These are phyloP conservation scores for Bujurquina vittata DNA, from an alignment of 2,113 vertebrate species.

Conservation along the genomic window DNA sequence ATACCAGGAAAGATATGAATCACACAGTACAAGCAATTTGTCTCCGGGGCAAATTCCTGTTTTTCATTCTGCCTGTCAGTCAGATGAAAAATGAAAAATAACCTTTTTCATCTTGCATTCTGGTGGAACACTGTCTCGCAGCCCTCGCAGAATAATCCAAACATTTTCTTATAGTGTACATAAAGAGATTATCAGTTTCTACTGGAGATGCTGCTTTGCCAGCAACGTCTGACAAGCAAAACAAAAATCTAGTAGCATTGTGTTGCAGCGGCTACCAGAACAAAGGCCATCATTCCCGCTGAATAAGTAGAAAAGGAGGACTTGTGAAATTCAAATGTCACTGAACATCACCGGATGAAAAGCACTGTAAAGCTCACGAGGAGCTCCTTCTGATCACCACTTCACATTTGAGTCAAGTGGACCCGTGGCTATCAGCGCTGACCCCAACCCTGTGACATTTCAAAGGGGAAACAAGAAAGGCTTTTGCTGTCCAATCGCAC, in stretches of 20 bases:
- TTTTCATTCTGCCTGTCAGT: slow-evolving; percentile 50
- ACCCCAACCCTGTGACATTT: slow-evolving; percentile 59
- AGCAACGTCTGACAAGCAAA: slow-evolving; percentile 9
- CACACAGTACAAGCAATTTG: slow-evolving; percentile 50
- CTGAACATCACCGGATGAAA: slow-evolving; percentile 52
- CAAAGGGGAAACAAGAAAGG: slow-evolving; percentile 28
- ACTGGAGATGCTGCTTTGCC: not conserved
- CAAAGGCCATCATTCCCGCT: not conserved
- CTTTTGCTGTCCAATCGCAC: slow-evolving; percentile 21
- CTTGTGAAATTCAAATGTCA: slow-evolving; percentile 61
- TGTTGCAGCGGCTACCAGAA: not conserved
- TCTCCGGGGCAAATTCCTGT: slow-evolving; percentile 39
- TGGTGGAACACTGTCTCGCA: not conserved
- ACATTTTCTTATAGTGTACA: slow-evolving; percentile 20
- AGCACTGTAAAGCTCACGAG: not conserved
- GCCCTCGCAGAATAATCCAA: slow-evolving; percentile 27
- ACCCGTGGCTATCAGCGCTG: slow-evolving; percentile 38
- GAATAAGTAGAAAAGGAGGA: slow-evolving; percentile 1
- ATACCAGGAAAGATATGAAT: slow-evolving; percentile 60
- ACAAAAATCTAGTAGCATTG: not conserved
- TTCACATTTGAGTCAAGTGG: slow-evolving; percentile 44
- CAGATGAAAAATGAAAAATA: slow-evolving; percentile 28
- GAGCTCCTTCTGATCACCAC: slow-evolving; percentile 31
- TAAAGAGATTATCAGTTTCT: slow-evolving; percentile 13
- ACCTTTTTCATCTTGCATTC: slow-evolving; percentile 27